Percentiles rank a stretch among this genome's conserved stretches.
phyloP scores from a whole-genome alignment of 30 jellyfish, hydroid and myxozoan genomes.

The Sanderia malayensis region DNA sequence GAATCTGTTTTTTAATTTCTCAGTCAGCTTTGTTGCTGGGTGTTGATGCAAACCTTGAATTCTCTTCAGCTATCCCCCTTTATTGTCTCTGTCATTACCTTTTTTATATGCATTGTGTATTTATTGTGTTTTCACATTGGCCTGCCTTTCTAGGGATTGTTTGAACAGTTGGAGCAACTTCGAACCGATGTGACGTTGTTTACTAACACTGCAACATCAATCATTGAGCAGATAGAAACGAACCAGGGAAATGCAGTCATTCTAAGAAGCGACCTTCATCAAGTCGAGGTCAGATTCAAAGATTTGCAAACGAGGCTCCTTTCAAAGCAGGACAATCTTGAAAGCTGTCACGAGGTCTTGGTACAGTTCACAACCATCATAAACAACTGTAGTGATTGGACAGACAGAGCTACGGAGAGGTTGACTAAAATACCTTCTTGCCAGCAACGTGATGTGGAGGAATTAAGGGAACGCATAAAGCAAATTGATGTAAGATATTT shows the following conservation, averaged over 20 bases:
- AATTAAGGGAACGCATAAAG: constrained; percentile 60
- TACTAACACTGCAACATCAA: constrained; percentile 15
- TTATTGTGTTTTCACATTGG: no score
- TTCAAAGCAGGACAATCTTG: constrained; percentile 32
- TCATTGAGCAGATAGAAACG: constrained; percentile 24
- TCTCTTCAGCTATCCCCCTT: no score
- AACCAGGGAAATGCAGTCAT: constrained; percentile 52
- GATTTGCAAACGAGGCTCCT: constrained; percentile 13
- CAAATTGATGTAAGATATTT: constrained; percentile 62
- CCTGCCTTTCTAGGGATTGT: constrained; percentile 21
- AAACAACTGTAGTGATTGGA: constrained; percentile 55
- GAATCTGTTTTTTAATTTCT: no score
- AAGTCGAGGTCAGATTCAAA: constrained; percentile 31
- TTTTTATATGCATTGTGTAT: no score
- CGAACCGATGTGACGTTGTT: constrained; percentile 47
- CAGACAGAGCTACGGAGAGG: constrained; percentile 49
- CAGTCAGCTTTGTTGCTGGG: no score
- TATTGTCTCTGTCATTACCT: no score
- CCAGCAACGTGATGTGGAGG: constrained; percentile 65
- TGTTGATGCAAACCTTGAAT: no score
- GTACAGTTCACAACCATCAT: constrained; percentile 38
- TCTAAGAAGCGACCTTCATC: constrained; percentile 13
- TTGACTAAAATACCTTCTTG: constrained; percentile 56
- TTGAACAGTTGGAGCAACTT: constrained; percentile 33
- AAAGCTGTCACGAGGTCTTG: constrained; percentile 45